Base-by-base conservation (phyloP, 2,888 invertebrate genomes). In the Salpingus planirostris region DNA sequence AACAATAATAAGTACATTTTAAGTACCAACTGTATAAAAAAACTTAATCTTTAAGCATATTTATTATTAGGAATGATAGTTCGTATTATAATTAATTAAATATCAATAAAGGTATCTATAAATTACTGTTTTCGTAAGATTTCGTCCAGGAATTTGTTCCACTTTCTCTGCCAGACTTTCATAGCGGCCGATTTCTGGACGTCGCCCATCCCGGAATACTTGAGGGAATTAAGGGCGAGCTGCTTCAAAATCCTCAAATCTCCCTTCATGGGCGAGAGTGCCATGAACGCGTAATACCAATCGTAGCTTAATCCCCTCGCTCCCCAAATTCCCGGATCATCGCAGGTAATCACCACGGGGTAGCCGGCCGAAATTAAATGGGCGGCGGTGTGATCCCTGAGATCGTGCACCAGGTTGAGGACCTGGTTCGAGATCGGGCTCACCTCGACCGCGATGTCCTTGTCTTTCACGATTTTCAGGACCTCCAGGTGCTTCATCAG, bases 361-460 rank as follows among this genome's bases (percentile, higher is more conserved):
- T 75, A 70, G 21, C 75, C 73, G 10, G 73, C 65, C 2, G 82
- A 74, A 28, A 87, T 68, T 26, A 81, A 69, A 6, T 64, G 55
- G 10, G 73, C 69, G 1, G 76, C 71, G 0, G 87, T 85, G 67
- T 88, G 87, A 57, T 87, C 87, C 3, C 86, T 66, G 13, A 81
- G 57, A 56, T 88, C 87, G 3, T 68, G 64, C 1, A 85, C 77
- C 27, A 87, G 62, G 35, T 73, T 73, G 14, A 86, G 59, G 46
- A 60, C 80, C 53, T 80, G 74, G 61, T 88, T 88, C 0, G 87
- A 87, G 36, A 88, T 73, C 0, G 87, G 80, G 57, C 78, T 80
- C 2, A 87, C 70, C 64, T 88, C 87, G 13, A 87, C 59, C 1
- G 79, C 81, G 15, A 86, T 82, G 13, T 72, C 62, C 7, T 64